Conservation (phyloP, 2,797 vertebrate genomes). For the Poecile montanus region DNA sequence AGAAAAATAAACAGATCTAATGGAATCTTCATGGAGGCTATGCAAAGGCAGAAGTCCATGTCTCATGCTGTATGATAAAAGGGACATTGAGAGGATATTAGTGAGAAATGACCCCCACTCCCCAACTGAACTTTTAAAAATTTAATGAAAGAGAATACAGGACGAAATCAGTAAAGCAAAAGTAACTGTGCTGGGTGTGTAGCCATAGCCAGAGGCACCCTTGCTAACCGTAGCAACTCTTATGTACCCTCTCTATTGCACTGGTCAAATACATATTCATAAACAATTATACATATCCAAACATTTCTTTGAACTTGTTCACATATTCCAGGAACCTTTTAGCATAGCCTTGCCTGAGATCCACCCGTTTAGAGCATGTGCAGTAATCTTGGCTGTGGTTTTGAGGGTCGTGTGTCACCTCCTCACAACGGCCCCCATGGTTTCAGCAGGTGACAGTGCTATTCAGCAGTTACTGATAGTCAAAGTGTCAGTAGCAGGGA, state of each 20-base stretch:
- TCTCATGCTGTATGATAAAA: background rate
- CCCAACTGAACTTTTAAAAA: background rate
- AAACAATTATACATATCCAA: background rate
- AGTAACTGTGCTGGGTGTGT: rapidly evolving
- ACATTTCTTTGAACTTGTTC: background rate
- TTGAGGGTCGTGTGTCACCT: background rate
- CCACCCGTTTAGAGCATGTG: rapidly evolving
- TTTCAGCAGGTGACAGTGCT: background rate
- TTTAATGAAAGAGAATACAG: background rate
- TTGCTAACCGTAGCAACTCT: background rate
- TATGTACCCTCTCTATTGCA: background rate
- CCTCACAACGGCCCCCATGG: rapidly evolving
- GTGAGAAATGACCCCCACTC: background rate
- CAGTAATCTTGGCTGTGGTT: background rate
- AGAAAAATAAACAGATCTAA: background rate
- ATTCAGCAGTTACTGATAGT: background rate
- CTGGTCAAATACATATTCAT: background rate
- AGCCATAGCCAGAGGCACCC: background rate
- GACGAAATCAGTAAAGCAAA: background rate
- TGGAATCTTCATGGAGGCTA: background rate
- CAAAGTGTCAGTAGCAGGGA: too few relatives aligned
- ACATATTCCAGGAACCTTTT: background rate
- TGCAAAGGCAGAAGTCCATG: background rate
- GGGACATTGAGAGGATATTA: background rate
- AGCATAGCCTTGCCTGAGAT: too few relatives aligned